Base-by-base conservation (phyloP, 2,888 invertebrate species). In the Cantharis rustica region DNA sequence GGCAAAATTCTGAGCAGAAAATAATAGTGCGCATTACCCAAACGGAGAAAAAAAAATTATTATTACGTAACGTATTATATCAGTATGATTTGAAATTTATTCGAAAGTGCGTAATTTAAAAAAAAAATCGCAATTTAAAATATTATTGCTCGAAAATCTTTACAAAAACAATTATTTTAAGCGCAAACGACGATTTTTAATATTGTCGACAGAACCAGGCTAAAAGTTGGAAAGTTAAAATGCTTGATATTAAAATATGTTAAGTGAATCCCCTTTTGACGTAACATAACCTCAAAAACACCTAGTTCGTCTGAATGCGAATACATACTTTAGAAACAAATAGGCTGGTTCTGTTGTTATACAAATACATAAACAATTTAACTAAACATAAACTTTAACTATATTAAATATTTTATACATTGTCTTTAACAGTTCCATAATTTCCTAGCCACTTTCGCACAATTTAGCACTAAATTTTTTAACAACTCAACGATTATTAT, bases 391-490 rank as follows among this genome's bases (percentile, higher is more conserved):
- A 47, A 47, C 47, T 47, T n/a, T n/a, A 47, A 47, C 47, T 47
- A 47, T 47, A 47, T 61, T 70, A 13, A 69, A 31, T 70, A 70
- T 16, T 61, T 61, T 70, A 61, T 70, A 11, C 31, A 70, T 61
- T 31, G 13, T 61, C 61, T n/a, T 61, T 70, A 70, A 70, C 47
- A 61, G 61, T 70, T 61, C 61, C 15, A 23, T 15, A 61, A 20
- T 61, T 47, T 70, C 15, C 70, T 70, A 70, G 61, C 15, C 23
- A 15, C 2, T 61, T 61, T 61, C 23, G 61, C 61, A 70, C 70
- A 61, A 7, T 61, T 70, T 70, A 70, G 70, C 70, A 70, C 70
- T 70, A 70, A 70, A 13, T 17, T 70, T 70, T 23, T n/a, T 47
- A 47, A 47, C 47, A 47, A 47, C 47, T 47, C 47, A 47, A 47